Percentiles rank a stretch among this genome's conserved stretches.
phyloP scores from a whole-genome alignment of 2,797 vertebrate genomes.

The Myioborus miniatus region DNA sequence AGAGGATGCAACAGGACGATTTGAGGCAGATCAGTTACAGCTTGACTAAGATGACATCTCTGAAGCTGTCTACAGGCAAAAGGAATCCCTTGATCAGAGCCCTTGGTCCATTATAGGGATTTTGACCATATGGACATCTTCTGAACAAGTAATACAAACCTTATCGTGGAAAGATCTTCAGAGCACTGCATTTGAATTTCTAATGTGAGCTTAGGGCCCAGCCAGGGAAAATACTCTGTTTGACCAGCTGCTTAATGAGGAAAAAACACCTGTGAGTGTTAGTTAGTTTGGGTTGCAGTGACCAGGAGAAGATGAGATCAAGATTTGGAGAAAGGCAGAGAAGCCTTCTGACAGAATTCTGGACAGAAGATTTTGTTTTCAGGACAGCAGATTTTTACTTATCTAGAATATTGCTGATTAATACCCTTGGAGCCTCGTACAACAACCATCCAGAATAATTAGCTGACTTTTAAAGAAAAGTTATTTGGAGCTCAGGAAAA shows the following conservation, averaged over 20 bases:
- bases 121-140: neutral
- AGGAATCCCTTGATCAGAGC: neutral
- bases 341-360: neutral
- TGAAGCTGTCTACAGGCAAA: neutral
- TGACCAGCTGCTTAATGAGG: accelerated
- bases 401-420: neutral
- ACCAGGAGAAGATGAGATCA: neutral
- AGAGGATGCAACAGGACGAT: neutral
- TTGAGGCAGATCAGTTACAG: neutral
- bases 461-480: neutral
- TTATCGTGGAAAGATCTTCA: neutral
- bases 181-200: neutral
- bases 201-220: neutral
- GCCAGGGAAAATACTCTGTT: neutral
- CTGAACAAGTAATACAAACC: neutral
- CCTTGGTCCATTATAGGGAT: neutral
- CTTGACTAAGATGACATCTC: neutral
- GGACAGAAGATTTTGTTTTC: neutral
- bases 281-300: neutral
- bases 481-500: neutral
- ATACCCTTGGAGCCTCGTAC: neutral
- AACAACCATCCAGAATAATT: neutral
- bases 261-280: neutral
- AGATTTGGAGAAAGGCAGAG: neutral
- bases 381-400: neutral